Evolutionary conservation across 2,797 vertebrate species (phyloP), one percentile per base, ranked within the genome.

Genomic region (Clarias platycephalus): DNA sequence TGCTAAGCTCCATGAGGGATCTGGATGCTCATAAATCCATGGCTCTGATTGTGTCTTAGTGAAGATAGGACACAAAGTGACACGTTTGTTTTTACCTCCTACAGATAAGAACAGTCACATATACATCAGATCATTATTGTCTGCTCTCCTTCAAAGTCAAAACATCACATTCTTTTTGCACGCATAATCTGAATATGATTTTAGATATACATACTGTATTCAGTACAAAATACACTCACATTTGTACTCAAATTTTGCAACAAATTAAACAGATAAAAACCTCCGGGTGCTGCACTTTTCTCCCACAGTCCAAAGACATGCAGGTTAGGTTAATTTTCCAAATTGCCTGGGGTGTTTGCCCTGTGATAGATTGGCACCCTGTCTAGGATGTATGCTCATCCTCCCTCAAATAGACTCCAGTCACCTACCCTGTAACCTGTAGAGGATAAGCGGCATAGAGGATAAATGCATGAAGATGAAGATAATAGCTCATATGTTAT

Each of bases 51-150:
- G 93, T 92, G 90, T 90, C 85, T 81, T 62, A 34, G 85, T 31
- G 8, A 28, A 87, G 89, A 90, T 72, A 58, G 88, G 79, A 85
- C 87, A 89, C 87, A 92, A 89, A 90, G n/a, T n/a, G n/a, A 88
- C 91, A 93, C 93, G 93, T 93, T 94, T 91, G 93, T 94, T 94
- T 95, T 94, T 93, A 93, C 91, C 85, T 85, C 89, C 91, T 67
- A 83, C 87, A 87, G 91, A 93, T 92, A 91, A 91, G 89, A 88
- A 90, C 86, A 86, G 55, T 89, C 90, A 93, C 93, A 94, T 94
- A 90, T 92, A 93, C 93, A 93, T 94, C 94, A 94, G 89, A 89
- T 93, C 89, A 93, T 93, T 93, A 86, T 74, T 84, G 87, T 53
- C 72, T 83, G 77, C 85, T 85, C 67, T 84, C 22, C 7, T 63